Evolutionary conservation across 2,113 vertebrate genomes (phyloP), one percentile per base, ranked within the genome.

Genomic region (Sardina pilchardus): DNA sequence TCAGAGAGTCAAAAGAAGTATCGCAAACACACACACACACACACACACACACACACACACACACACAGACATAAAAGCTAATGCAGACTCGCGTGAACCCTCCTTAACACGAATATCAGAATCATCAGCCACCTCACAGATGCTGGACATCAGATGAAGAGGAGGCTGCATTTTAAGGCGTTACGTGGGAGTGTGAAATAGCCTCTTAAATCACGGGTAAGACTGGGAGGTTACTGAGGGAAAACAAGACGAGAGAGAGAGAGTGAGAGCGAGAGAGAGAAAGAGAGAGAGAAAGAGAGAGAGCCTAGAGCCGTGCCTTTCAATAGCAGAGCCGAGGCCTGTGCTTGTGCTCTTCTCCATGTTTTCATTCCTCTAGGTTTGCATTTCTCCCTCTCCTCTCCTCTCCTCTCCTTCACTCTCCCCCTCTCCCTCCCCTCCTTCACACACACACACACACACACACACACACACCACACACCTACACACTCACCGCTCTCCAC

Each of bases 401-500:
- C n/a, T 50, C 17, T 16, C 17, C 14, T 50, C 56, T 59, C 0
- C 56, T 21, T n/a, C n/a, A n/a, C 14, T 56, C 14, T 1, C 1
- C 50, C 7, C 6, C 56, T 21, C 19, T 59, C 56, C 8, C 8
- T 48, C 47, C 53, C 14, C 39, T 48, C 47, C 47, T 48, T 8
- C 47, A 8, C 1, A 6, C 8, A 0, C 19, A 21, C 56, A 5
- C 56, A n/a, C 56, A 5, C n/a, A 3, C 24, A 5, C 36, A 2
- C 14, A 34, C 43, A 50, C 43, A 26, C 43, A 26, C 34, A 26
- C n/a, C 44, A 19, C 19, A 53, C 36, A 81, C 45, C 39, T 30
- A 36, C 53, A 26, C 9, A 53, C 12, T 43, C 24, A 48, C 86
- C 85, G 86, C 84, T 87, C 89, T 88, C 85, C 47, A 86, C 6